Base-by-base conservation (phyloP, 1,140 invertebrate species). In the Drosophila navojoa region DNA sequence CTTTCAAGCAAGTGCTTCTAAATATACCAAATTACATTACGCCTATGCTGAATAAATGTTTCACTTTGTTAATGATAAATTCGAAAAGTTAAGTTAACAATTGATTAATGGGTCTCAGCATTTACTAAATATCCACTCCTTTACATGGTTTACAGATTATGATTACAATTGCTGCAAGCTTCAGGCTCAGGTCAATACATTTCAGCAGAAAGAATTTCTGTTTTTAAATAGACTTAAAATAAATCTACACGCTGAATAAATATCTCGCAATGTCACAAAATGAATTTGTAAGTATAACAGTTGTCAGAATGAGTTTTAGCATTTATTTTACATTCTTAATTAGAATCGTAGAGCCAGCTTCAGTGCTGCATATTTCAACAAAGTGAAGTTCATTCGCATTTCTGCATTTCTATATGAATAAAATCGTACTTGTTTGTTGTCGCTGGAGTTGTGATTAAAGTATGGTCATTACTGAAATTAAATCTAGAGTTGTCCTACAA, bases 391-490 rank as follows among this genome's bases (percentile, higher is more conserved):
- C 10, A 50, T 22, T 59, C 38, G 62, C 29, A 45, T 59, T 72
- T 44, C 25, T 60, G 40, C 52, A 29, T 45, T 60, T 67, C 57
- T 57, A 55, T 69, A 42, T 61, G 49, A 76, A 79, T 84, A 84
- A 82, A 82, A 82, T 82, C 79, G 76, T 84, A 78, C 32, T 50
- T 80, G 6, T 35, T 35, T 35, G 2, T 1, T 9, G 32, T 35
- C 10, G 32, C 11, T 50, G 49, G 10, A 57, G 15, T 53, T 75
- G 75, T 75, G 64, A 79, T 75, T 79, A 84, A 75, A 47, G 50
- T 82, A 73, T 69, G 58, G 42, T 62, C 44, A 58, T 69, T 52
- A 27, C 27, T 49, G 71, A 19, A 22, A 57, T 66, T 50, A 44
- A 66, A 55, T 55, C 71, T 73, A 73, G 42, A 40, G 50, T 55